Base-by-base conservation (phyloP, 2,113 vertebrate species). In the Sylvietta virens region DNA sequence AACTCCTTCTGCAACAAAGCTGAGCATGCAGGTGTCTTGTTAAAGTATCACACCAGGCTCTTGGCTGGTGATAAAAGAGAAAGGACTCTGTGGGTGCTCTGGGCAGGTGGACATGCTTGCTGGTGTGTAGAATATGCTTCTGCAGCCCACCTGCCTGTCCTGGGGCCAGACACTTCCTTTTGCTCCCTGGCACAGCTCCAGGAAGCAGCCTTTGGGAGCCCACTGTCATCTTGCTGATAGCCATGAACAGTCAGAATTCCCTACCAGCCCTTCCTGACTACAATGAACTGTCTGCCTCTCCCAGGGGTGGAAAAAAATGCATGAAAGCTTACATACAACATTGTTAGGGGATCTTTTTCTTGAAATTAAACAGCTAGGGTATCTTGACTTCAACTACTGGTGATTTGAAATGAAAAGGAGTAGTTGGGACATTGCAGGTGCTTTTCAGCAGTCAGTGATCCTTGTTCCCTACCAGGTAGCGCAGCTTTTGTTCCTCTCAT, bases 161-260 rank as follows among this genome's bases (percentile, higher is more conserved):
- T 3, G 1, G 10, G 35, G 12, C 9, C 13, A 24, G n/a, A 15
- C 6, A 21, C 4, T 35, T 72, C 31, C 31, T 13, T 70, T 50
- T 42, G 24, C 13, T 61, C 9, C 26, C 27, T 14, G 30, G 10
- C 2, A 7, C 35, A 73, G 20, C 33, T 78, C 33, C 33, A 28
- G 30, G 1, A 3, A 64, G 50, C 45, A 71, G 50, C 39, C 1
- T 1, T 26, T 8, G 5, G 42, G 17, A 67, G 23, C 7, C 42
- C 42, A 53, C 39, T 47, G 10, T 44, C 0, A 1, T 9, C 51
- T 18, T 10, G 2, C 40, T 24, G 15, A 35, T 16, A 30, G 11
- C 44, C 18, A 3, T 9, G 18, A 54, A n/a, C 0, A 0, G 13
- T 13, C 11, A 37, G 23, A 13, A 8, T 3, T 73, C 2, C 4